phyloP scores from a whole-genome alignment of 2,797 vertebrate genomes.

The Telmatherina bonti region DNA sequence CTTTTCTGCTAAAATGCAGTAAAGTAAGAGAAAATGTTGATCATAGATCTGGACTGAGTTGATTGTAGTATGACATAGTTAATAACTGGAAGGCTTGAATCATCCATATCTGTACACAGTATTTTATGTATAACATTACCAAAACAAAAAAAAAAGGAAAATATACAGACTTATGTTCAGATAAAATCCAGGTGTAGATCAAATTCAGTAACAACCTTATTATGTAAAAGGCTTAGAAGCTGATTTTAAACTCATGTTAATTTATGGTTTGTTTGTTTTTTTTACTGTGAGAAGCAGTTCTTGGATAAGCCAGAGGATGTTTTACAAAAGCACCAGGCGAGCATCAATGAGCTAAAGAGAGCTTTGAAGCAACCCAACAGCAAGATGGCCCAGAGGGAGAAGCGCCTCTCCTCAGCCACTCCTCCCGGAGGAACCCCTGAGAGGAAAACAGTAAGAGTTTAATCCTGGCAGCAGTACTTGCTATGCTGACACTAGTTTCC shows the following conservation, averaged over 20 bases:
- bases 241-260: constrained; percentile 1
- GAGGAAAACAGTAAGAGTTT: constrained; percentile 83
- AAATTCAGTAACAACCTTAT: neutral
- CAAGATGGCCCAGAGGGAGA: constrained; percentile 93
- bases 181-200: neutral
- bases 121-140: neutral
- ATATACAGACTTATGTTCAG: neutral
- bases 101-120: neutral
- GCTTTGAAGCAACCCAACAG: constrained; percentile 96
- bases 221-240: neutral
- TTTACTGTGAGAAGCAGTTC: constrained; percentile 85
- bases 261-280: constrained; percentile 13
- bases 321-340: constrained; percentile 98
- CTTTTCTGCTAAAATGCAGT: neutral
- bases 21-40: neutral
- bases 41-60: neutral
- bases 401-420: constrained; percentile 89
- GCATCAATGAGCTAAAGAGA: constrained; percentile 98
- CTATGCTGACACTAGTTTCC: neutral
- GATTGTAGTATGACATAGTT: constrained; percentile 1
- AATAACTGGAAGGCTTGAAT: neutral
- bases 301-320: constrained; percentile 98
- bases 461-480: neutral
- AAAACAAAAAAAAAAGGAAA: neutral
- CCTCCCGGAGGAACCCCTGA: constrained; percentile 91